Evolutionary conservation across 1,140 invertebrate species (phyloP).

Genomic region (Hypsibius dujardini): DNA sequence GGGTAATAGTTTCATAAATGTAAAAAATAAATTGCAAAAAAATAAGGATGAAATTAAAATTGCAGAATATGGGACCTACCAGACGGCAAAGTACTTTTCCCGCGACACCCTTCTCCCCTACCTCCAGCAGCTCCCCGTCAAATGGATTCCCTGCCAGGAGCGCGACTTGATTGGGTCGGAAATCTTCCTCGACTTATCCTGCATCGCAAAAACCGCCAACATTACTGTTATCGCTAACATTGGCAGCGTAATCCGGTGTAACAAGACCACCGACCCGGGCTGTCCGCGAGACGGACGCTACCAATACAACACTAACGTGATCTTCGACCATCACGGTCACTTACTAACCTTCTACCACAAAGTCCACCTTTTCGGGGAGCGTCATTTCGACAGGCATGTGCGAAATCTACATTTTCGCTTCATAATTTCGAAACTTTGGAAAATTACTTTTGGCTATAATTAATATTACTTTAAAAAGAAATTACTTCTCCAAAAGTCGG

Average conservation of each 20-base stretch:
- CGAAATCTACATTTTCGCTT: too few relatives aligned
- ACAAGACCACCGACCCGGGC: neutral
- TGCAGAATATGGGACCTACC: neutral
- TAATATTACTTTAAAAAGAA: too few relatives aligned
- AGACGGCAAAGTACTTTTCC: neutral
- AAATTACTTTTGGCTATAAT: too few relatives aligned
- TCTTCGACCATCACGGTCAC: constrained; percentile 46
- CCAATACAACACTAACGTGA: constrained; percentile 56
- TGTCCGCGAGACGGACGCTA: constrained; percentile 33
- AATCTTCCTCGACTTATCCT: neutral
- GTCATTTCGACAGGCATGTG: neutral
- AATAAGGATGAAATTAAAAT: neutral
- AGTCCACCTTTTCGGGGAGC: constrained; percentile 47
- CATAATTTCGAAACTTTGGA: too few relatives aligned
- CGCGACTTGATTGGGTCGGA: neutral
- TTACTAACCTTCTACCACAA: constrained; percentile 52
- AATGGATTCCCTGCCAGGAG: neutral
- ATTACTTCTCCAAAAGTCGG: too few relatives aligned
- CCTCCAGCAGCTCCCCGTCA: neutral
- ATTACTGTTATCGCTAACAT: neutral
- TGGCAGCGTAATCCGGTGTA: neutral
- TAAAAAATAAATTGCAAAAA: too few relatives aligned
- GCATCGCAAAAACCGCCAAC: neutral
- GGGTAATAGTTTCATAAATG: too few relatives aligned
- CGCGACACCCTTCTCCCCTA: neutral